phyloP scores from a whole-genome alignment of 30 jellyfish, hydroid and myxozoan genomes.

The Aurelia aurita region DNA sequence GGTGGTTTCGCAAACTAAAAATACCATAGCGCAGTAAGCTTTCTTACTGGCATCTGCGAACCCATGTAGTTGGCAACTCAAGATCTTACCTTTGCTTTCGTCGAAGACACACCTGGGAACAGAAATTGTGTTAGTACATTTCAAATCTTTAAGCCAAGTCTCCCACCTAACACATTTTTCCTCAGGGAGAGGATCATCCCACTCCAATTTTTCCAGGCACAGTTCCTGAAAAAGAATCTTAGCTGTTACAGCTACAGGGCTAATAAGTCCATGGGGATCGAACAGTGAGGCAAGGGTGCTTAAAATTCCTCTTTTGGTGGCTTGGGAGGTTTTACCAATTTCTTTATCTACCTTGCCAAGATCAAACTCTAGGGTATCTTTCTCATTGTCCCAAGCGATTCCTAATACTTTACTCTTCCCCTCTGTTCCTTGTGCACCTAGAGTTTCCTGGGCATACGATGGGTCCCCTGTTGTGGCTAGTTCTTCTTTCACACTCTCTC shows the following conservation, averaged over 20 bases:
- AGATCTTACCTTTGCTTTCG: no score
- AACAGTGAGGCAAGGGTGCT: conserved; percentile 20
- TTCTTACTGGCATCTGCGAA: conserved; percentile 23
- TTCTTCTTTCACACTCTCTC: neutral
- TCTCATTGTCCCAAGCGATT: conserved; percentile 43
- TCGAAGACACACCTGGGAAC: neutral
- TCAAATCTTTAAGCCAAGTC: conserved; percentile 16
- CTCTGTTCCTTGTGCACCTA: conserved; percentile 22
- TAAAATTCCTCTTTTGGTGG: conserved; percentile 6
- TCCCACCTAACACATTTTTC: conserved; percentile 20
- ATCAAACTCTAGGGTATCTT: conserved; percentile 24
- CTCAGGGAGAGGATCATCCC: conserved; percentile 32
- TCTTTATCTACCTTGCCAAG: conserved; percentile 43
- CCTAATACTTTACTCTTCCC: conserved; percentile 43
- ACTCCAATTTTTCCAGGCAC: conserved; percentile 2
- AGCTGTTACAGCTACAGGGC: conserved; percentile 28
- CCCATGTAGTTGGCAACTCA: neutral
- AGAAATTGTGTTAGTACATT: neutral
- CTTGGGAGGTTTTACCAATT: conserved; percentile 18
- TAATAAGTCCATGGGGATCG: conserved; percentile 16
- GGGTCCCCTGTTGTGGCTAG: conserved; percentile 30
- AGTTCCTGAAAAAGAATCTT: conserved; percentile 18
- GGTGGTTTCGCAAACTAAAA: conserved; percentile 8
- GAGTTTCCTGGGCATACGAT: conserved; percentile 39
- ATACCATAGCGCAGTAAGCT: conserved; percentile 24